Percentiles rank a stretch among this genome's conserved stretches.
Conservation (phyloP, 1,140 invertebrate genomes). For the Eciton burchellii region DNA sequence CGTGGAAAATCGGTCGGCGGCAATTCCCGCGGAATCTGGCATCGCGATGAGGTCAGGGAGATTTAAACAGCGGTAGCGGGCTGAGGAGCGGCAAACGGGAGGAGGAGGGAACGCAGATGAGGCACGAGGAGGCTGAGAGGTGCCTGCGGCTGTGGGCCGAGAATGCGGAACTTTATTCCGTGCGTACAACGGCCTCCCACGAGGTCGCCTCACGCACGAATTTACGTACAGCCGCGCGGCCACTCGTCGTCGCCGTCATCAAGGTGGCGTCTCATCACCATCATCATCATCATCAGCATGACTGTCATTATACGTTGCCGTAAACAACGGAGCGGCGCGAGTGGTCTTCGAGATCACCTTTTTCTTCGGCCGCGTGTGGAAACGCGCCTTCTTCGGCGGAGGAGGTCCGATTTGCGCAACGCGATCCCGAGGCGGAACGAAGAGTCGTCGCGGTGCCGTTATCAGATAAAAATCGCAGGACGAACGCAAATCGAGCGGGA, state of each 20-base stretch:
- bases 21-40: conserved; percentile 44
- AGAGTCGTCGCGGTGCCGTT: conserved; percentile 55
- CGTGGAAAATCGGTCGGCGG: conserved; percentile 41
- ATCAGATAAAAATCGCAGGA: conserved; percentile 63
- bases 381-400: conserved; percentile 57
- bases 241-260: conserved; percentile 28
- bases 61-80: conserved; percentile 60
- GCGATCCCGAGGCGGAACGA: conserved; percentile 19
- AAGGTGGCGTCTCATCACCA: conserved; percentile 17
- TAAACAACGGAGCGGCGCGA: conserved; percentile 48
- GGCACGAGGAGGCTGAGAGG: conserved; percentile 72
- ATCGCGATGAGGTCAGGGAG: conserved; percentile 56
- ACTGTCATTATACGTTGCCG: conserved; percentile 57
- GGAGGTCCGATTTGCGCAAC: conserved; percentile 66
- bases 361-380: conserved; percentile 34
- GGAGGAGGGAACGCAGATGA: conserved; percentile 49
- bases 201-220: conserved; percentile 80
- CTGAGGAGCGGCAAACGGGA: conserved; percentile 46
- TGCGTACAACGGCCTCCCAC: conserved; percentile 67
- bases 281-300: conserved; percentile 23
- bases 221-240: conserved; percentile 67
- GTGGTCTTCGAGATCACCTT: conserved; percentile 15
- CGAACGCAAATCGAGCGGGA: conserved; percentile 48
- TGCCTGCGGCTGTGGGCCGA: conserved; percentile 82
- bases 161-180: conserved; percentile 83